These are phyloP conservation scores for Corythornis cristatus DNA, from an alignment of 2,113 vertebrate species.

Conservation along the genomic window DNA sequence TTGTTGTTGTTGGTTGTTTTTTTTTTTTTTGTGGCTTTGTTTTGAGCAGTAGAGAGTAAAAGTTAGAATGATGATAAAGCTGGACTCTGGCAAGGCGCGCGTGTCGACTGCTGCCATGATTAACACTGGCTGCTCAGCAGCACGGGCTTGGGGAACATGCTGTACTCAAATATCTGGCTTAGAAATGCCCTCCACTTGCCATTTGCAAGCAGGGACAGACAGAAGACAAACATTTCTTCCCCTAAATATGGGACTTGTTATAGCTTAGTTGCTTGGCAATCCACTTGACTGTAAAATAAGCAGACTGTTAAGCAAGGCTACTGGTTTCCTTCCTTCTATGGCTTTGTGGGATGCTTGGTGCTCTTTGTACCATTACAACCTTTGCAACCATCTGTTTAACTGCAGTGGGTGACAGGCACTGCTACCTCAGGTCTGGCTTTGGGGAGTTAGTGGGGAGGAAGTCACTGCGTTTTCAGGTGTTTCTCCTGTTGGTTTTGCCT, in stretches of 20 bases:
- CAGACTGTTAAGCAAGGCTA: slow-evolving; percentile 62
- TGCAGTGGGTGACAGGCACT: neutral
- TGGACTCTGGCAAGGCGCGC: neutral
- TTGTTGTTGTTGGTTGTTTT: neutral
- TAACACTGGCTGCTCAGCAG: neutral
- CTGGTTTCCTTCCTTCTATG: slow-evolving; percentile 68
- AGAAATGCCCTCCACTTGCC: slow-evolving; percentile 44
- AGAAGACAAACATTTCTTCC: slow-evolving; percentile 61
- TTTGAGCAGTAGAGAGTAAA: neutral
- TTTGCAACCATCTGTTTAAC: neutral
- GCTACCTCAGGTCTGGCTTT: neutral
- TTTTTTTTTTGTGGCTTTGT: neutral
- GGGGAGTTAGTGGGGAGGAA: neutral
- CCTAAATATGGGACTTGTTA: slow-evolving; percentile 56
- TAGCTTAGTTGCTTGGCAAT: slow-evolving; percentile 58
- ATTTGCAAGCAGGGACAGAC: slow-evolving; percentile 37
- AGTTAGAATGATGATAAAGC: neutral
- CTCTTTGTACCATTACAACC: neutral
- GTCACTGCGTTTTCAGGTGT: neutral
- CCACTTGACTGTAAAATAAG: slow-evolving; percentile 61
- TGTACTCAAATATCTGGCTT: slow-evolving; percentile 47
- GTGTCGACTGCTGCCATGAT: neutral
- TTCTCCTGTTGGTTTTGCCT: neutral
- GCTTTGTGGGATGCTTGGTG: slow-evolving; percentile 7
- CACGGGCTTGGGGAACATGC: slow-evolving; percentile 17